Conservation (phyloP, 2,113 vertebrate genomes). For the Suricata suricatta region DNA sequence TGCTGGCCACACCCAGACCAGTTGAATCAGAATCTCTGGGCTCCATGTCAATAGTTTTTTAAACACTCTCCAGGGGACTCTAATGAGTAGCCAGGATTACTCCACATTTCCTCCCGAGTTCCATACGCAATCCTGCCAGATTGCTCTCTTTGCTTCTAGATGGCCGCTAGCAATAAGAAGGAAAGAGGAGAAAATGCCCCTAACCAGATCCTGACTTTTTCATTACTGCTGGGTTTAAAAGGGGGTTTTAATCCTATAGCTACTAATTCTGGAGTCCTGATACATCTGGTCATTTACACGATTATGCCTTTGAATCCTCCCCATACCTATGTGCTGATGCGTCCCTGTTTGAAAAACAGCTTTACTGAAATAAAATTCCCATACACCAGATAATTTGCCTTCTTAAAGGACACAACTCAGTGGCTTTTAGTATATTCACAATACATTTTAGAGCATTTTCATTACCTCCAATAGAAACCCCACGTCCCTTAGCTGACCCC, state of each 20-base stretch:
- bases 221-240: not conserved
- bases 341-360: not conserved
- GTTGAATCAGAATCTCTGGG: not conserved
- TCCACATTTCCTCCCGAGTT: not conserved
- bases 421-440: not conserved
- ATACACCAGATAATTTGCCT: not conserved
- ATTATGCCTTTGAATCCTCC: not conserved
- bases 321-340: not conserved
- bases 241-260: not conserved
- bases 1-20: not conserved
- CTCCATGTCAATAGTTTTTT: not conserved
- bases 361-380: conserved; percentile 7
- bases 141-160: not conserved
- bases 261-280: not conserved
- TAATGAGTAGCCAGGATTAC: not conserved
- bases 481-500: not conserved
- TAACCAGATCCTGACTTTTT: not conserved
- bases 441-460: not conserved
- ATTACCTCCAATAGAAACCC: not conserved
- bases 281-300: not conserved
- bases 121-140: not conserved
- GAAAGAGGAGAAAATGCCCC: not conserved
- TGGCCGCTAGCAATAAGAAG: not conserved
- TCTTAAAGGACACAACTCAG: not conserved
- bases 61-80: not conserved